Evolutionary conservation across 1,140 invertebrate species (phyloP).

Genomic region (Dinoponera quadriceps): DNA sequence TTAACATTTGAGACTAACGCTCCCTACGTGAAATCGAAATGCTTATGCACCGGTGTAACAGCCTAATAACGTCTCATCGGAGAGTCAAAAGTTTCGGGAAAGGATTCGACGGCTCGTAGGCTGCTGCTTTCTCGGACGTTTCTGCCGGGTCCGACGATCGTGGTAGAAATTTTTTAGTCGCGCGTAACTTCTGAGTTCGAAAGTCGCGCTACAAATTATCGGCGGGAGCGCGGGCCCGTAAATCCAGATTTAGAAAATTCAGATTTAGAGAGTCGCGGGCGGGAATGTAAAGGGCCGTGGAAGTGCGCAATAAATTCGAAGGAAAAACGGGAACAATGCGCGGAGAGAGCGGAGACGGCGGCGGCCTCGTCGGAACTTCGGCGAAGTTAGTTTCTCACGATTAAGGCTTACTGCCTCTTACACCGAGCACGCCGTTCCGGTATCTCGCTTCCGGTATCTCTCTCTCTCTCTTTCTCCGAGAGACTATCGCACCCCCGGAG

Average conservation of each 20-base stretch:
- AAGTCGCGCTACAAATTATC: constrained; percentile 39
- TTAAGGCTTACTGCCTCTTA: constrained; percentile 65
- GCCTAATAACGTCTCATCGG: neutral
- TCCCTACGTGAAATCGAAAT: neutral
- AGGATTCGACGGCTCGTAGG: neutral
- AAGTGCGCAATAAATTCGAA: constrained; percentile 63
- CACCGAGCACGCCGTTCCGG: constrained; percentile 27
- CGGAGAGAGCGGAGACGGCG: neutral
- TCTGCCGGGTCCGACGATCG: constrained; percentile 13
- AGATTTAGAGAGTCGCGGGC: constrained; percentile 45
- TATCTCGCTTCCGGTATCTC: constrained; percentile 60
- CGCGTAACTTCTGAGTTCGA: constrained; percentile 23
- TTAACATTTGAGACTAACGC: neutral
- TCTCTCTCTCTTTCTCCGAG: neutral
- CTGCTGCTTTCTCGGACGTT: neutral
- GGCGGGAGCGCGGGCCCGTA: constrained; percentile 45
- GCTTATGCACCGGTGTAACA: neutral
- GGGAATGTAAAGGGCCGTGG: constrained; percentile 19
- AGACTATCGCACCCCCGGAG: constrained; percentile 53
- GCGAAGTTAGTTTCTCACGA: constrained; percentile 76
- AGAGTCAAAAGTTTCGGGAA: neutral
- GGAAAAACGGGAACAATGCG: constrained; percentile 40
- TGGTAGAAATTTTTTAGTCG: constrained; percentile 27
- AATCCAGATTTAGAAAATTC: constrained; percentile 63
- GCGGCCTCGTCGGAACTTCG: constrained; percentile 58